Base-by-base conservation (phyloP, 2,797 vertebrate species). In the Chanos chanos region DNA sequence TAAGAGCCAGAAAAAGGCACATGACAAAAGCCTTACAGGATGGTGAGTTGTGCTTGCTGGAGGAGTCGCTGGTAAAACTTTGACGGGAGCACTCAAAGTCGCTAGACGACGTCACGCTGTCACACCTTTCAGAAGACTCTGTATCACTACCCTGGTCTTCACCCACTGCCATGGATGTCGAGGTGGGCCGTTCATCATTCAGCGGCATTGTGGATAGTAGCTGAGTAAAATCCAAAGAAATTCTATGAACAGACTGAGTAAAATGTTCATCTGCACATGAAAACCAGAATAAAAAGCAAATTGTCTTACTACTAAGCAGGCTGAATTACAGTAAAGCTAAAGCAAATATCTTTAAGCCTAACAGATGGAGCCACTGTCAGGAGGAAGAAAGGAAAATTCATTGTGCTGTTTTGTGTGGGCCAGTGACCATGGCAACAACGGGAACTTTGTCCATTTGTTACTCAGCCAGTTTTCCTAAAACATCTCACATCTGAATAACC, bases 11-110 rank as follows among this genome's bases (percentile, higher is more conserved):
- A n/a, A n/a, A n/a, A n/a, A n/a, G n/a, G n/a, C n/a, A n/a, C 18
- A 4, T 18, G 3, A 19, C 21, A 1, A 10, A 13, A 45, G 22
- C 68, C 66, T 18, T 63, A 68, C 66, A 36, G 7, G 68, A 65
- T 27, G 94, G 94, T 0, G 94, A 93, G 77, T 90, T 87, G 51
- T 90, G 87, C 56, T 95, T 97, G 91, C 95, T 96, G 69, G 94
- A 95, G 72, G 86, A 85, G 70, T 93, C 89, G 0, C 94, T 97
- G 19, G 89, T 92, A 76, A 95, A 96, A 74, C 94, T 96, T 65
- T 93, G 91, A 2, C 93, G 87, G 12, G 90, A 94, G 66, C 77
- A 91, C 47, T 95, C 93, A 0, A 70, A 84, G 77, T 95, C 93
- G 0, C 93, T 94, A 62, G 91, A 81, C 0, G 90, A 89, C 5